Evolutionary conservation across 2,888 invertebrate genomes (phyloP).

Genomic region (Bombyx huttoni): DNA sequence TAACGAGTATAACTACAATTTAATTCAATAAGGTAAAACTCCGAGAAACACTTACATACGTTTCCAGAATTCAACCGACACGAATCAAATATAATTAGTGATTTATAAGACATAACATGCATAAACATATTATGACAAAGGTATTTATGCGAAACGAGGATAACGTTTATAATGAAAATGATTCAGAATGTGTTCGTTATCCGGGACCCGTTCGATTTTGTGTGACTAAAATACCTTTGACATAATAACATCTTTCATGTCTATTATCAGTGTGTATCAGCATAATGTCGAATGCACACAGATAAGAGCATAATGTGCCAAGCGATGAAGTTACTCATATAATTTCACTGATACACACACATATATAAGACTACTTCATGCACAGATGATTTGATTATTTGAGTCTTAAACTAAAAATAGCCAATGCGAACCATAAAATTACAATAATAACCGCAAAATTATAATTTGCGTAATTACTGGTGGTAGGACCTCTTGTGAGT

Average conservation of each 20-base stretch:
- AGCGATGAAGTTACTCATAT: background rate
- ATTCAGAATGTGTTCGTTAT: background rate
- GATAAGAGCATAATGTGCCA: slow-evolving; percentile 2
- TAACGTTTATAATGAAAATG: slow-evolving; percentile 4
- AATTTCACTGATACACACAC: slow-evolving; percentile 1
- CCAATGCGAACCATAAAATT: too few species aligned
- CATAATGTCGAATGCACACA: background rate
- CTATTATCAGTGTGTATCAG: slow-evolving; percentile 1
- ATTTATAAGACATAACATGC: slow-evolving; percentile 3
- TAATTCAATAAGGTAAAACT: too few species aligned
- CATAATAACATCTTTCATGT: background rate
- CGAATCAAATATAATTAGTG: slow-evolving; percentile 4
- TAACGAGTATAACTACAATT: too few species aligned
- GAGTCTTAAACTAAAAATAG: too few species aligned
- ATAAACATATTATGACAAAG: background rate
- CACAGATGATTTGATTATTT: background rate
- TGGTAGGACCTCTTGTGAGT: too few species aligned
- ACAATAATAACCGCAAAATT: too few species aligned
- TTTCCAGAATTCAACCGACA: background rate
- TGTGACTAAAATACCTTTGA: background rate
- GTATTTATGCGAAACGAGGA: background rate
- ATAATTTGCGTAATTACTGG: too few species aligned
- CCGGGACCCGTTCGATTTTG: background rate
- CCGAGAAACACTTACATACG: background rate
- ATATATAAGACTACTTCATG: background rate